These are phyloP conservation scores for Papilio xuthus DNA, from an alignment of 1,140 invertebrate genomes.

Conservation along the genomic window DNA sequence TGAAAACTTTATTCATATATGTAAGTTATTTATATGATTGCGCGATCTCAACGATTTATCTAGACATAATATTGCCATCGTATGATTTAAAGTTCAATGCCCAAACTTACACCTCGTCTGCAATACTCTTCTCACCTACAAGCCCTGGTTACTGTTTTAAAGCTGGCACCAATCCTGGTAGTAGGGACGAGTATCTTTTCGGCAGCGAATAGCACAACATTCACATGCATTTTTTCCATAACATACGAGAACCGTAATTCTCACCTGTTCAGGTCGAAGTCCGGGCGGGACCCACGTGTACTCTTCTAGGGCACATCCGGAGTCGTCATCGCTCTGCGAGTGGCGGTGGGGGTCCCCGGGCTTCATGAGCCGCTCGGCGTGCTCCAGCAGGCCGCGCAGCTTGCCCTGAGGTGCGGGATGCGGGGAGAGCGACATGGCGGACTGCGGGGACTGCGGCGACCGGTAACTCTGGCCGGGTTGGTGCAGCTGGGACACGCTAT, in stretches of 20 bases:
- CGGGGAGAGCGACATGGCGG: constrained; percentile 74
- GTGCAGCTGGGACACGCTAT: constrained; percentile 62
- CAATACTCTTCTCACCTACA: too few species aligned
- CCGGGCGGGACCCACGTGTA: constrained; percentile 99
- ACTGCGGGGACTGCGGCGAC: constrained; percentile 68
- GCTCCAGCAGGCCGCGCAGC: constrained; percentile 80
- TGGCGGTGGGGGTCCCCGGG: constrained; percentile 90
- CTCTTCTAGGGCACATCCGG: constrained; percentile 97
- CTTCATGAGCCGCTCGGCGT: constrained; percentile 78
- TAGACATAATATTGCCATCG: too few species aligned
- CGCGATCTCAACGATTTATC: too few species aligned
- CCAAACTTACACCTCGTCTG: too few species aligned
- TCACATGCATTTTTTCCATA: too few species aligned
- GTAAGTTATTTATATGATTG: not conserved
- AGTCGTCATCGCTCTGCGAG: constrained; percentile 97
- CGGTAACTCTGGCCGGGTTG: constrained; percentile 66
- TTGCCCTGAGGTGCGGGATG: constrained; percentile 77
- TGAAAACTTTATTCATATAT: not conserved
- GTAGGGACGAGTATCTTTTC: too few species aligned
- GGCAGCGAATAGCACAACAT: too few species aligned
- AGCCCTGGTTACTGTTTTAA: too few species aligned
- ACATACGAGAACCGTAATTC: constrained; percentile 33
- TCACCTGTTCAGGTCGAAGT: constrained; percentile 96
- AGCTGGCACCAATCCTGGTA: too few species aligned
- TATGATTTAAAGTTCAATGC: too few species aligned